phyloP scores from a whole-genome alignment of 2,113 vertebrate genomes.

The Indicator indicator region DNA sequence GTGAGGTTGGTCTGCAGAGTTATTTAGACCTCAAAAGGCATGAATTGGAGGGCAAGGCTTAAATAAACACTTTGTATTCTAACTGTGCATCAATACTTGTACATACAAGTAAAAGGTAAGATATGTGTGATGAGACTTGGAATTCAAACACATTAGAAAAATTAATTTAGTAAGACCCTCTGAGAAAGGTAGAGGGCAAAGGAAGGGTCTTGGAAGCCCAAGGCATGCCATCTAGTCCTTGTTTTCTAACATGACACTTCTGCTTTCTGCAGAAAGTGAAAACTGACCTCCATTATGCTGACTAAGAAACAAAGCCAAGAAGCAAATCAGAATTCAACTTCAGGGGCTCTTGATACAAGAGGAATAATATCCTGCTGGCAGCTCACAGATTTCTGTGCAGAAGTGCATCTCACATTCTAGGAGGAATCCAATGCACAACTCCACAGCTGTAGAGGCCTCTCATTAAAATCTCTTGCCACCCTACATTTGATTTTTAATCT shows the following conservation, averaged over 20 bases:
- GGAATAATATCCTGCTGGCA: neutral
- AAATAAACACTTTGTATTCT: neutral
- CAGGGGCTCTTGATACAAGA: neutral
- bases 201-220: neutral
- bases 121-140: neutral
- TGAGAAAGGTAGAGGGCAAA: neutral
- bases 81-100: neutral
- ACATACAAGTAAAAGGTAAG: neutral
- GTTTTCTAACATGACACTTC: neutral
- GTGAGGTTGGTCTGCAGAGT: neutral
- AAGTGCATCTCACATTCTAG: neutral
- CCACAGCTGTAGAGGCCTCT: neutral
- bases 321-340: neutral
- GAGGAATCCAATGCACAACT: neutral
- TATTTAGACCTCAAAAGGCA: neutral
- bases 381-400: neutral
- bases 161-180: neutral
- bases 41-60: neutral
- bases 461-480: neutral
- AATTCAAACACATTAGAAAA: neutral
- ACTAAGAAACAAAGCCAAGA: neutral
- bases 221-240: neutral
- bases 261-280: neutral
- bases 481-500: conserved; percentile 11
- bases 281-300: neutral